Base-by-base conservation (phyloP, 2,797 vertebrate species). In the Phataginus tricuspis region DNA sequence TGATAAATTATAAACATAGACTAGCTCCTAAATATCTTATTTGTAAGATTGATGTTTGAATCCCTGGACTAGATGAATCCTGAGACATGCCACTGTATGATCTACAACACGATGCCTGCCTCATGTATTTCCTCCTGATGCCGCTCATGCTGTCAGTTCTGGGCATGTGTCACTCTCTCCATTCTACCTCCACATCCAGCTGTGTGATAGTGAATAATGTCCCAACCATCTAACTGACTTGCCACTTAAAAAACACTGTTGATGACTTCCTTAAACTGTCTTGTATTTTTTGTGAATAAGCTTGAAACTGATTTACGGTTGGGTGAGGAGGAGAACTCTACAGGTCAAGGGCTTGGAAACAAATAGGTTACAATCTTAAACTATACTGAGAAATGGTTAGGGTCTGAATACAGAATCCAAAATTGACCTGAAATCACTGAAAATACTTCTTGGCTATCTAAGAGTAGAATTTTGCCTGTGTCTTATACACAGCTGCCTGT, bases 401-500 rank as follows among this genome's bases (percentile, higher is more conserved):
- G 57, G 57, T 72, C 27, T 86, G 94, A 91, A 91, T 90, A 63
- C 34, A 91, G 89, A 83, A 75, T 89, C 51, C 79, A 90, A 18
- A 71, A 92, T 71, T 34, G 82, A 68, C 59, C 82, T 66, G 23
- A 92, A 97, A 95, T 95, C 53, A 84, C 85, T 83, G 42, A 91
- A 96, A 95, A 92, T 96, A 89, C 94, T 96, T 96, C 59, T 88
- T 83, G 74, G 39, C 83, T 95, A 53, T 78, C 3, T 25, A 88
- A 91, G 92, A 39, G 42, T 96, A n/a, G 86, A 93, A 88, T 91
- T 96, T 96, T 90, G 86, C 86, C 53, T n/a, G 1, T 53, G 13
- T 97, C 86, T 93, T 95, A 6, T 96, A 97, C 90, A 92, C 86
- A 97, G 68, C 80, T 83, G 78, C 51, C 93, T 94, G n/a, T 94